Base-by-base conservation (phyloP, 2,888 invertebrate species). In the Drymonia ruficornis region DNA sequence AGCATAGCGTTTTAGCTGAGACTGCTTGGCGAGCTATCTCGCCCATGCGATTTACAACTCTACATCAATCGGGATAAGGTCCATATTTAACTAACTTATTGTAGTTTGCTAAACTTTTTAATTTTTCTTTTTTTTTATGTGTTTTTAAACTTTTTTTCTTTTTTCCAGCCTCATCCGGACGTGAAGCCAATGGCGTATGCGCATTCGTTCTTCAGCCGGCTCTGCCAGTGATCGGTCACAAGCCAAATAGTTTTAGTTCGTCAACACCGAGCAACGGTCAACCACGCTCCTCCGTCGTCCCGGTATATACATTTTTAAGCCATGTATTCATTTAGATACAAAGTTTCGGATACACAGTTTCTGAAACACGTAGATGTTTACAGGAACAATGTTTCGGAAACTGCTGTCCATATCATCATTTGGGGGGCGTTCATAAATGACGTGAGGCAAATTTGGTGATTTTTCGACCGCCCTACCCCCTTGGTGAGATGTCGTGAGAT, bases 101-200 rank as follows among this genome's bases (percentile, higher is more conserved):
- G n/a, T n/a, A n/a, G n/a, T n/a, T n/a, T n/a, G n/a, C n/a, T n/a
- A n/a, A n/a, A n/a, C n/a, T n/a, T n/a, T n/a, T n/a, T 44, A 11
- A 52, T n/a, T 38, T 44, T 4, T 23, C 29, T 47, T 11, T 8
- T 15, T 47, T 50, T 48, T 23, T 23, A 28, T 8, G 28, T 5
- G 36, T 13, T 8, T 31, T 16, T 49, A 50, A n/a, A 23, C 7
- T 7, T 49, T 47, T 55, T 43, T 57, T 28, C 40, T 34, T 53
- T 80, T 74, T 96, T 96, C 63, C 93, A 98, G 98, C 96, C 98
- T 78, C 99, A 99, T 94, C 99, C 99, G 16, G 96, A 98, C 88
- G 97, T 99, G 62, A 98, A 97, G 93, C 98, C 99, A 60, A 99
- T 99, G 99, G 97, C 97, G 63, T 99, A 99, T 90, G 99, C 99